Evolutionary conservation across 1,140 invertebrate genomes (phyloP).

Genomic region (Caenorhabditis brenneri): DNA sequence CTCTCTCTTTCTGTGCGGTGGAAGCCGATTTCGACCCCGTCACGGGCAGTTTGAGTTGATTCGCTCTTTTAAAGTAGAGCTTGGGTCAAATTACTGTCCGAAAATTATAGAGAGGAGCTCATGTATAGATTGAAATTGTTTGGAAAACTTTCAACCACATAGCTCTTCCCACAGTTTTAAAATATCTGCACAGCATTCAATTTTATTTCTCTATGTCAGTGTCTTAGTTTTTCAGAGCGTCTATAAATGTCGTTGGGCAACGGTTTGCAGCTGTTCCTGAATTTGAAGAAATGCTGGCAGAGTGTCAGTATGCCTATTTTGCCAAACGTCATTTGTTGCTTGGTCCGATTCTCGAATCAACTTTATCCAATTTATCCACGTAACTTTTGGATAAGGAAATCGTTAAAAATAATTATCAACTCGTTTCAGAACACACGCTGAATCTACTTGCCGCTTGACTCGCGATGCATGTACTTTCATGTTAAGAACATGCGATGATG

Average conservation of each 20-base stretch:
- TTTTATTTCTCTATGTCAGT: background rate
- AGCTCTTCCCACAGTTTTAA: background rate
- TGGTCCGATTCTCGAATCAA: conserved; percentile 63
- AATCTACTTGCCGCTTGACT: conserved; percentile 67
- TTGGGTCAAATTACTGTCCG: conserved; percentile 33
- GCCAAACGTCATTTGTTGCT: conserved; percentile 63
- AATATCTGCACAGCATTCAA: background rate
- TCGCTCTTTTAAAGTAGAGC: background rate
- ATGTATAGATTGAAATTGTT: background rate
- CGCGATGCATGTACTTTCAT: conserved; percentile 67
- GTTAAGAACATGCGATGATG: conserved; percentile 67
- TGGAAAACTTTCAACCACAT: background rate
- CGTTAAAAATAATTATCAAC: background rate
- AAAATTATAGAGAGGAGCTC: conserved; percentile 16
- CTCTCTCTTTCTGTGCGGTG: background rate
- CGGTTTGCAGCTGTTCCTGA: conserved; percentile 51
- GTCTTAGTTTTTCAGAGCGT: conserved; percentile 26
- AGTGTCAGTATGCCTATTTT: conserved; percentile 58
- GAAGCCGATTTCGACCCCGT: background rate
- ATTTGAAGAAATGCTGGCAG: conserved; percentile 55
- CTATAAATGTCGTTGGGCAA: conserved; percentile 51
- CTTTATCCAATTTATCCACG: conserved; percentile 57
- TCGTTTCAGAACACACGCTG: conserved; percentile 53
- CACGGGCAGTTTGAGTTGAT: conserved; percentile 37
- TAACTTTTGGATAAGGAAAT: background rate